phyloP scores from a whole-genome alignment of 2,113 vertebrate genomes.

The Muntiacus reevesi region DNA sequence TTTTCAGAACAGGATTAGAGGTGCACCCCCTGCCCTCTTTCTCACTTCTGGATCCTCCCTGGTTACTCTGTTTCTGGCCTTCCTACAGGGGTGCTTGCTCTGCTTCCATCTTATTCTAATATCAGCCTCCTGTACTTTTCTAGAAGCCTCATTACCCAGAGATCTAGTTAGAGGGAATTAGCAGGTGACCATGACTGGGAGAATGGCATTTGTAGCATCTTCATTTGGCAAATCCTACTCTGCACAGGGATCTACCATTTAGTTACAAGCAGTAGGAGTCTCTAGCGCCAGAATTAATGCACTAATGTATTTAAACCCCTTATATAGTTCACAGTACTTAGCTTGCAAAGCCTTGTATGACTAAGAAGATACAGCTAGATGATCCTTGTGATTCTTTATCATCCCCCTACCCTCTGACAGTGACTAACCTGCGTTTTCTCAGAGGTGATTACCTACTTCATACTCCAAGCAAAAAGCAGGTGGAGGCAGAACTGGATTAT shows the following conservation, averaged over 20 bases:
- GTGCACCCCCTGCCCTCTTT: too few relatives aligned
- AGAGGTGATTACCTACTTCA: not conserved
- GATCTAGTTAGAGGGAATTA: not conserved
- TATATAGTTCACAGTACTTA: not conserved
- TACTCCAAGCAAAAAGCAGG: not conserved
- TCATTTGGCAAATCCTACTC: not conserved
- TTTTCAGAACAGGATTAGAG: not conserved
- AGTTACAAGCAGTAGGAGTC: conserved; percentile 1
- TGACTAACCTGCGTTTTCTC: conserved; percentile 36
- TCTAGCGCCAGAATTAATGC: not conserved
- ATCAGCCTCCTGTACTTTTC: not conserved
- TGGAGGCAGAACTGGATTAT: not conserved
- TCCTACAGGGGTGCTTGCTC: not conserved
- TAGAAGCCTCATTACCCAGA: not conserved
- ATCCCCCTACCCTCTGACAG: not conserved
- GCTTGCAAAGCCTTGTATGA: not conserved
- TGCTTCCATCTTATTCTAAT: not conserved
- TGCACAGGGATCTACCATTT: not conserved
- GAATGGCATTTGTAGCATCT: not conserved
- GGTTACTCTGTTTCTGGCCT: not conserved
- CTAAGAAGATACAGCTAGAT: not conserved
- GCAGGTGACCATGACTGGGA: not conserved
- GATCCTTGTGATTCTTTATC: not conserved
- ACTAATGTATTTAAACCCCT: not conserved
- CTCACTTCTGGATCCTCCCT: not conserved